These are phyloP conservation scores for Bhutanitis thaidina DNA, from an alignment of 2,888 invertebrate species.

Conservation along the genomic window DNA sequence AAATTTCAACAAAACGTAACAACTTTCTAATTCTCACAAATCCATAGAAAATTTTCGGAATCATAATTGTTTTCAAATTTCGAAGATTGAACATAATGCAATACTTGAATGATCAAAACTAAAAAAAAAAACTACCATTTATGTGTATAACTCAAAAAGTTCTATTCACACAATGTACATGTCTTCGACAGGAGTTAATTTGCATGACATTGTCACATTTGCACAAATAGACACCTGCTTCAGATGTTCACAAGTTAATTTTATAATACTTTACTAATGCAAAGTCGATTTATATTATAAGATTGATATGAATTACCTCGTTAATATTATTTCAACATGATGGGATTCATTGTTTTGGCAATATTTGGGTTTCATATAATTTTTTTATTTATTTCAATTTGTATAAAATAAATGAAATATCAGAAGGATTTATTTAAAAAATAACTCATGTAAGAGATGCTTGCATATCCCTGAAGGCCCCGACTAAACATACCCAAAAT, in stretches of 20 bases:
- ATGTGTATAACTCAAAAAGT: no score
- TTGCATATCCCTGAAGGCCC: no score
- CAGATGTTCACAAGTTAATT: background rate
- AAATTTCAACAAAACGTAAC: constrained; percentile 39
- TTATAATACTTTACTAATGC: background rate
- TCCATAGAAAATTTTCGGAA: constrained; percentile 5
- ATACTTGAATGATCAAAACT: background rate
- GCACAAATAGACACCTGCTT: background rate
- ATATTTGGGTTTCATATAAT: no score
- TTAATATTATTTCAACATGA: no score
- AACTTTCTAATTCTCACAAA: constrained; percentile 29
- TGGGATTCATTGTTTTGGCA: no score
- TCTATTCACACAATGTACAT: no score
- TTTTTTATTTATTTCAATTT: no score
- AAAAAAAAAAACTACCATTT: background rate
- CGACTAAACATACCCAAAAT: no score
- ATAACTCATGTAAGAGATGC: no score
- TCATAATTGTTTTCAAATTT: background rate
- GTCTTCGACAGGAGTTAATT: background rate
- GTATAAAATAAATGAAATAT: no score
- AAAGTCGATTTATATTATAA: background rate
- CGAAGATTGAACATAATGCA: background rate
- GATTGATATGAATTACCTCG: no score
- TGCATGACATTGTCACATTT: background rate
- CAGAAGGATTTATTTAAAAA: no score